Base-by-base conservation (phyloP, 2,113 vertebrate species). In the Proteles cristata region DNA sequence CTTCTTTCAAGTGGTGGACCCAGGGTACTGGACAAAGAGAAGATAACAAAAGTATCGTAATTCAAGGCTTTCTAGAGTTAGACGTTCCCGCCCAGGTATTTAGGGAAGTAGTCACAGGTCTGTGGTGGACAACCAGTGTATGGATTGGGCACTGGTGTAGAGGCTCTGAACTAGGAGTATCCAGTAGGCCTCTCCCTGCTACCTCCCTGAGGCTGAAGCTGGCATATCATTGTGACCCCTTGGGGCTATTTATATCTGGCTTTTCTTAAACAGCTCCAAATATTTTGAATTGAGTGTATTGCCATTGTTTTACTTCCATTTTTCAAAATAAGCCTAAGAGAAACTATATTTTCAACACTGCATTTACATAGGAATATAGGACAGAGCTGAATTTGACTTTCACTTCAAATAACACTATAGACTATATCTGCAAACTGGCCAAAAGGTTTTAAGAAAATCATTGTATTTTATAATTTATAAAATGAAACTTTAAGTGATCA, bases 301-400 rank as follows among this genome's bases (percentile, higher is more conserved):
- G 55, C 11, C 39, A 66, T 10, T 73, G 15, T 53, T 5, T 63
- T 86, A 71, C 21, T 94, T 94, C 25, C 8, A 80, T 66, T 79
- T 96, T 74, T 88, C 35, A 93, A 94, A 97, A 31, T 74, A 66
- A 83, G 58, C 21, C 14, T n/a, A 85, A 80, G 65, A 85, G 23
- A 61, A 92, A 79, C 16, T 73, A 1, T 81, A 82, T 53, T 90
- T 96, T 92, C n/a, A 50, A 58, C 25, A 17, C 58, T 71, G 10
- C 53, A 25, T 93, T 88, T 90, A 90, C 77, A 90, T 82, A 58
- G 81, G 89, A 86, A 10, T 74, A 71, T 7, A 66, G 28, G 23
- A 68, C 33, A 61, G 43, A 76, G 25, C 48, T 68, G 26, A 97
- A 79, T 74, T 82, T 90, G 28, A 73, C 23, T 79, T 69, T 81